Percentiles rank a stretch among this genome's conserved stretches.
These are phyloP conservation scores for Neoitamus cyanurus DNA, from an alignment of 2,888 invertebrate species.

Conservation along the genomic window DNA sequence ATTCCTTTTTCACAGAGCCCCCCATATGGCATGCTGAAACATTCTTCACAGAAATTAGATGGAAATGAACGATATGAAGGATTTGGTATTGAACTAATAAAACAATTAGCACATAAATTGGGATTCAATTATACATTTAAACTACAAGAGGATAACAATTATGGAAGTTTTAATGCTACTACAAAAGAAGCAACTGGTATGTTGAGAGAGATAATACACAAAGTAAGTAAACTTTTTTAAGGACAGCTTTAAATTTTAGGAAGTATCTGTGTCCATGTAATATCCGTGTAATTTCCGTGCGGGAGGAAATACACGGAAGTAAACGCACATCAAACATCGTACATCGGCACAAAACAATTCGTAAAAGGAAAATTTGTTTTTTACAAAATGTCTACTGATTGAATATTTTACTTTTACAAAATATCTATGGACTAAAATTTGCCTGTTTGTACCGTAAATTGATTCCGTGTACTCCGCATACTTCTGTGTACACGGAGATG, in stretches of 20 bases:
- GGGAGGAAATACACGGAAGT: too few species aligned
- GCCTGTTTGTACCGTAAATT: too few species aligned
- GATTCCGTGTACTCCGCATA: too few species aligned
- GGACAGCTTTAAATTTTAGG: neutral
- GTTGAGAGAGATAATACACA: conserved; percentile 84
- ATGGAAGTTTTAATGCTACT: conserved; percentile 74
- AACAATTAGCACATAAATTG: conserved; percentile 79
- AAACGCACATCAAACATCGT: too few species aligned
- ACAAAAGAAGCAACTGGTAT: conserved; percentile 85
- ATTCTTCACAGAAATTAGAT: conserved; percentile 72
- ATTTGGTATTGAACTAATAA: conserved; percentile 87
- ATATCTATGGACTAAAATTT: too few species aligned
- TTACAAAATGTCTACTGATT: too few species aligned
- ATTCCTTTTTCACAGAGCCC: neutral
- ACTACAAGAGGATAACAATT: conserved; percentile 78
- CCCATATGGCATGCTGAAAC: conserved; percentile 79
- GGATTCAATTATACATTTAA: conserved; percentile 87
- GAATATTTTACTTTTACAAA: too few species aligned
- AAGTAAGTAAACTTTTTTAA: conserved; percentile 56
- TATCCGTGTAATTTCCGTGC: too few species aligned
- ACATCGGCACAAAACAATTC: too few species aligned
- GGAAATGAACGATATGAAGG: conserved; percentile 89
- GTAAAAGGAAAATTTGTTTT: too few species aligned
- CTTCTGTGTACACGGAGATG: too few species aligned
- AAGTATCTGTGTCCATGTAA: too few species aligned